Evolutionary conservation across 2,797 vertebrate genomes (phyloP).

Genomic region (Buceros bicornis): DNA sequence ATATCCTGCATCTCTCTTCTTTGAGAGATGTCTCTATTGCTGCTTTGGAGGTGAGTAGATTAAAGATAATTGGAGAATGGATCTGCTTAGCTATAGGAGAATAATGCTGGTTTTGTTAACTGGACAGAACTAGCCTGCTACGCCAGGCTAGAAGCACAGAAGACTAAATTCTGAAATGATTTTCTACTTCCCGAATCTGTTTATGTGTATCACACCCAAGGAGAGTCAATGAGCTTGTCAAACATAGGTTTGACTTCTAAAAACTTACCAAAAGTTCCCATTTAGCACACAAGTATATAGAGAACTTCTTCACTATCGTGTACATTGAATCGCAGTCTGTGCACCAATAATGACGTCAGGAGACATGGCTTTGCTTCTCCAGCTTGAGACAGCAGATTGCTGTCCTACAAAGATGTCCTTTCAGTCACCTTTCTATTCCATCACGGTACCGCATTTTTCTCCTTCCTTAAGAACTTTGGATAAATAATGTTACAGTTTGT

Average conservation of each 20-base stretch:
- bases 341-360: neutral
- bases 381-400: neutral
- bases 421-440: neutral
- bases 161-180: neutral
- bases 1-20: neutral
- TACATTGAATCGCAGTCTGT: neutral
- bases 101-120: neutral
- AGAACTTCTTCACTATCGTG: neutral
- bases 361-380: neutral
- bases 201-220: neutral
- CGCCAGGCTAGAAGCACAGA: rapidly evolving
- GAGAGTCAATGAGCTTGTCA: neutral
- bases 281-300: neutral
- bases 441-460: neutral
- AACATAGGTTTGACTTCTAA: neutral
- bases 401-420: neutral
- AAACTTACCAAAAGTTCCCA: neutral
- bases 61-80: neutral
- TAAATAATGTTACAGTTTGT: neutral
- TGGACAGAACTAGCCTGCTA: rapidly evolving
- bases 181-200: neutral
- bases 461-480: neutral
- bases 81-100: neutral
- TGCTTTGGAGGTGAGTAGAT: neutral
- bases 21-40: neutral